Base-by-base conservation (phyloP, 2,797 vertebrate genomes). In the Sebastes trivittatus region DNA sequence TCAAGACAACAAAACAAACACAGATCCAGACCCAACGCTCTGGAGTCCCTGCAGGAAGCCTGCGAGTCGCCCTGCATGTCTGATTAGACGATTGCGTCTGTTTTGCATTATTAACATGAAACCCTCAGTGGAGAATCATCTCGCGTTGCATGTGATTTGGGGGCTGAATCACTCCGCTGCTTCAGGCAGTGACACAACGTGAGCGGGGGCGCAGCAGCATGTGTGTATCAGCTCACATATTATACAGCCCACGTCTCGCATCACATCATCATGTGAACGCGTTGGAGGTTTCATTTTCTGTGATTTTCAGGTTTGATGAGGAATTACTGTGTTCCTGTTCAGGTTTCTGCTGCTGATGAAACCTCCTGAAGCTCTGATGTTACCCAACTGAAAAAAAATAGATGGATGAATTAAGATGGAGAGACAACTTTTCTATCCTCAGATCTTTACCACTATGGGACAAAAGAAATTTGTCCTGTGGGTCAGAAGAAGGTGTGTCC, bases 31-130 rank as follows among this genome's bases (percentile, higher is more conserved):
- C 52, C 29, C 1, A 3, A 6, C 27, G 1, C 54, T 3, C 22
- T 7, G 23, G 46, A 3, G 7, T 25, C 34, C 18, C 32, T 23
- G 72, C 59, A 70, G 65, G 52, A 56, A 46, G 64, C 32, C 56
- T 5, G 49, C 18, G 8, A 71, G 66, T 23, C 60, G 4, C 59
- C 63, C 59, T 36, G 72, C 78, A 70, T 62, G 65, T 75, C 59
- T 46, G 72, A 80, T 74, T 4, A 56, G 46, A 69, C 8, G 29
- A 52, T 30, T 30, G 62, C 20, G 10, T 65, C 66, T 72, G 54
- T 27, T 81, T 32, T 72, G 61, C 73, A 60, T 81, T 76, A 76
- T 81, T 66, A 54, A 76, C 25, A 42, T 30, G 54, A 72, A 66
- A 22, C 60, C 65, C 66, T 29, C 27, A 13, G 72, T 3, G 22